A percentile compares a stretch with the other conserved stretches of the same genome.
Conservation (phyloP, 2,113 vertebrate species). For the Caranx melampygus region DNA sequence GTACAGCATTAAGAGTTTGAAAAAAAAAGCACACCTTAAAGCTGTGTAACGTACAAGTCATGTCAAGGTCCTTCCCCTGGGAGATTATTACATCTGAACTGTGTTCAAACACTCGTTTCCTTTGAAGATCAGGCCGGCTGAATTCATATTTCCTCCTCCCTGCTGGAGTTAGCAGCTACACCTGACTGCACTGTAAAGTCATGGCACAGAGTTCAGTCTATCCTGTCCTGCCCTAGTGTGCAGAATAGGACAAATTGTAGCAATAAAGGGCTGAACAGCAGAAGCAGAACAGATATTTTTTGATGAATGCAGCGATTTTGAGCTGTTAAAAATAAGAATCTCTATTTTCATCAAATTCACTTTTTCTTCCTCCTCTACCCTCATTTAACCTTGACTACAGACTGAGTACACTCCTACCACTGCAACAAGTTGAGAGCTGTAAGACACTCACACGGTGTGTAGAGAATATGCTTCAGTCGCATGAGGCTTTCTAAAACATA, state of each 20-base stretch:
- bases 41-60: slow-evolving; percentile 9
- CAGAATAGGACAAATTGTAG: background rate
- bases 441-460: background rate
- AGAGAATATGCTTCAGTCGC: background rate
- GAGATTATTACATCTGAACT: slow-evolving; percentile 33
- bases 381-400: no score
- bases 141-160: slow-evolving; percentile 9
- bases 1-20: slow-evolving; percentile 2
- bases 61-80: slow-evolving; percentile 8
- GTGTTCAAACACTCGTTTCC: slow-evolving; percentile 11
- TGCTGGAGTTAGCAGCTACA: slow-evolving; percentile 1
- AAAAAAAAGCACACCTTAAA: slow-evolving; percentile 8
- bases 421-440: no score
- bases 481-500: background rate
- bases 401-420: no score
- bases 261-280: background rate
- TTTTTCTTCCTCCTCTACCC: no score
- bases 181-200: slow-evolving; percentile 5
- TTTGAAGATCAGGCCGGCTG: slow-evolving; percentile 37
- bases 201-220: background rate
- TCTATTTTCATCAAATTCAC: background rate
- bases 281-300: background rate
- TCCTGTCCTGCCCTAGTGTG: background rate
- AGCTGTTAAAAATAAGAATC: background rate
- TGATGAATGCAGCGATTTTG: background rate